A percentile compares a stretch with the other conserved stretches of the same genome.
Evolutionary conservation across 2,888 invertebrate species (phyloP).

Genomic region (Polymixis lichenea): DNA sequence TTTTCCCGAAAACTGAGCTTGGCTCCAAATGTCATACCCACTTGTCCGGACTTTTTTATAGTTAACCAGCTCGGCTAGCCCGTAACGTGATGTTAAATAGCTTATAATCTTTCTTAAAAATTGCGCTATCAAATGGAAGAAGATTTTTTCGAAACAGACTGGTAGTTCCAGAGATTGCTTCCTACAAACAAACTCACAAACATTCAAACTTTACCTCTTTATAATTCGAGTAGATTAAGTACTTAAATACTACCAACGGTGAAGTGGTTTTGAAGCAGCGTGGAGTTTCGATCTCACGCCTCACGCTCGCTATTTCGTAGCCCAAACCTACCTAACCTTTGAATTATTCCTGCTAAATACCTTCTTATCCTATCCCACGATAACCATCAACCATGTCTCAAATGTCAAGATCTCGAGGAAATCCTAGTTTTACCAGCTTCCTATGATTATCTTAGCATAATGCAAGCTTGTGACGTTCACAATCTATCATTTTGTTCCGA

Average conservation of each 20-base stretch:
- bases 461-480: slow-evolving; percentile 20
- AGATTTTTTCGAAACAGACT: no score
- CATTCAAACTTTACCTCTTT: no score
- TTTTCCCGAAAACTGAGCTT: not conserved
- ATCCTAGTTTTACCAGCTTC: slow-evolving; percentile 14
- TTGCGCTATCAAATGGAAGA: no score
- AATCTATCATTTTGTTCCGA: slow-evolving; percentile 38
- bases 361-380: not conserved
- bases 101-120: no score
- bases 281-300: not conserved
- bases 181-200: no score
- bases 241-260: not conserved
- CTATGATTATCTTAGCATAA: slow-evolving; percentile 54
- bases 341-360: not conserved
- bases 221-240: not conserved
- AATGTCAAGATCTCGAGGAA: slow-evolving; percentile 40
- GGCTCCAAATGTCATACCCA: not conserved
- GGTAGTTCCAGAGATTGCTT: no score
- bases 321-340: not conserved
- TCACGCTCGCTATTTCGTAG: not conserved
- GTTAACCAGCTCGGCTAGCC: not conserved
- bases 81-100: no score
- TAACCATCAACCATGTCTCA: slow-evolving; percentile 14
- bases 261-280: not conserved
- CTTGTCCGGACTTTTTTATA: no score